phyloP scores from a whole-genome alignment of 2,113 vertebrate genomes.

The Lontra canadensis region DNA sequence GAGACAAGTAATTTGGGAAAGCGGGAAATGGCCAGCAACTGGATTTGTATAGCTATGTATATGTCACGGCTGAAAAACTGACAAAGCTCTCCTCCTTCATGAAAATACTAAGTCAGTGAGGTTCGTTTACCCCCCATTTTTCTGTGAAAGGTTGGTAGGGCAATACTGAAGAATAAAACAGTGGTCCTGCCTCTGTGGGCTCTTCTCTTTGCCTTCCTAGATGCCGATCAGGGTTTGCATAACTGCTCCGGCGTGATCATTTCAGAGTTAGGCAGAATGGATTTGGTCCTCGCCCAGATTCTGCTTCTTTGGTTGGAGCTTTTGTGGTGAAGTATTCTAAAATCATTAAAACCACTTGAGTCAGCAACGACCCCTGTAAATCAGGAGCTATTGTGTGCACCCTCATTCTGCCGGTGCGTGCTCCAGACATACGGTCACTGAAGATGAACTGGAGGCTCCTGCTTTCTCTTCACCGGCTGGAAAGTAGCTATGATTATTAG shows the following conservation, averaged over 20 bases:
- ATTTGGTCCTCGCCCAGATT: slow-evolving; percentile 46
- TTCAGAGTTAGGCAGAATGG: slow-evolving; percentile 39
- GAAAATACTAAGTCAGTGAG: background rate
- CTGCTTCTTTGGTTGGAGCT: slow-evolving; percentile 57
- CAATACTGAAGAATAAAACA: background rate
- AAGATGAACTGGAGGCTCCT: background rate
- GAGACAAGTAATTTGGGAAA: slow-evolving; percentile 35
- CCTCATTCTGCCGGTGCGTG: slow-evolving; percentile 14
- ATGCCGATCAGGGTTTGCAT: background rate
- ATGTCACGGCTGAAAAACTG: background rate
- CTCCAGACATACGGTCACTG: background rate
- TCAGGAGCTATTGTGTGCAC: slow-evolving; percentile 54
- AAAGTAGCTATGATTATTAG: slow-evolving; percentile 52
- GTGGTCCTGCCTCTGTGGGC: background rate
- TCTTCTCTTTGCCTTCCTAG: background rate
- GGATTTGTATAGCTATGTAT: background rate
- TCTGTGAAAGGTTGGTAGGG: background rate
- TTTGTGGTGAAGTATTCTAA: slow-evolving; percentile 68
- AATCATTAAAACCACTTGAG: slow-evolving; percentile 75
- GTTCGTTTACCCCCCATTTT: background rate
- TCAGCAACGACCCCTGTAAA: slow-evolving; percentile 68
- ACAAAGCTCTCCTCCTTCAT: background rate
- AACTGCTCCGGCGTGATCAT: background rate
- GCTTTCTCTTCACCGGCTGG: slow-evolving; percentile 23
- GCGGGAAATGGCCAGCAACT: background rate